Evolutionary conservation across 2,888 invertebrate species (phyloP).

Genomic region (Hyalella azteca): DNA sequence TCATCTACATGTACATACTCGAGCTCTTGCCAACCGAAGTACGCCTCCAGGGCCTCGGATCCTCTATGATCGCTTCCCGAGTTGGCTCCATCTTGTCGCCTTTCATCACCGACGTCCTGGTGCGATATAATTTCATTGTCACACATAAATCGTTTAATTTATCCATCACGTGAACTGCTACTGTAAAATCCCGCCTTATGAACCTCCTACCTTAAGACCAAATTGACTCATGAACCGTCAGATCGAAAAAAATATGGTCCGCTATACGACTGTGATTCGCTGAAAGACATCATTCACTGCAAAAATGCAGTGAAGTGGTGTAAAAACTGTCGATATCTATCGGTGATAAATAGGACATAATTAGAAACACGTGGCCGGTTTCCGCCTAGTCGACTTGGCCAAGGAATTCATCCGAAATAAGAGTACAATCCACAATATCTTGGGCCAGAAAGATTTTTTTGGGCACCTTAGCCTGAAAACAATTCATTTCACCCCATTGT

Average conservation of each 20-base stretch:
- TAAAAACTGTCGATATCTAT: no score
- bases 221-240: neutral
- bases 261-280: neutral
- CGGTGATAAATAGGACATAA: no score
- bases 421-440: no score
- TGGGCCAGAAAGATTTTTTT: no score
- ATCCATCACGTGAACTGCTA: neutral
- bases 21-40: constrained; percentile 55
- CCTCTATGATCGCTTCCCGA: constrained; percentile 42
- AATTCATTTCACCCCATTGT: no score
- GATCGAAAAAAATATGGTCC: neutral
- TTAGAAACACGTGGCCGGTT: no score
- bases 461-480: no score
- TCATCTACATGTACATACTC: constrained; percentile 48
- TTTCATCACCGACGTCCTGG: constrained; percentile 51
- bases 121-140: no score
- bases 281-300: neutral
- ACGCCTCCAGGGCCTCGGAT: constrained; percentile 44
- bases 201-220: neutral
- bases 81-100: constrained; percentile 49
- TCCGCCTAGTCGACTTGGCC: no score
- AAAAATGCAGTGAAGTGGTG: neutral
- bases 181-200: neutral
- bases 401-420: no score
- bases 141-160: no score